Evolutionary conservation across 92 coral and sea anemone genomes (phyloP).

Genomic region (Epizoanthus fatuus): DNA sequence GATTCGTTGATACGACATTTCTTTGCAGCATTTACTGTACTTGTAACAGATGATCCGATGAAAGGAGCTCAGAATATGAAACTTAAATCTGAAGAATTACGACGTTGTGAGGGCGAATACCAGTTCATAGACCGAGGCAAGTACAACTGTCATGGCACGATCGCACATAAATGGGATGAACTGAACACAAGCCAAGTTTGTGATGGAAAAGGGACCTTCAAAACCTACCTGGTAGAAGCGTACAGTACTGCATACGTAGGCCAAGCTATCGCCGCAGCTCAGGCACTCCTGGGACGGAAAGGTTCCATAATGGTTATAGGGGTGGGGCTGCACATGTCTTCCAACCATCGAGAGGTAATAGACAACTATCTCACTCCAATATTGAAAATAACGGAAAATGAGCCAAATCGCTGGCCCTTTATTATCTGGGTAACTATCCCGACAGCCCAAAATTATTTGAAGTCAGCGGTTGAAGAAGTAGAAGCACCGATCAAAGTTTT

Average conservation of each 20-base stretch:
- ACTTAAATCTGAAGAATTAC: constrained; percentile 13
- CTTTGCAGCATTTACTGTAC: constrained; percentile 59
- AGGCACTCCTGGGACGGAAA: constrained; percentile 49
- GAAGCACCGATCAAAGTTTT: constrained; percentile 49
- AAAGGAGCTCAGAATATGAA: constrained; percentile 58
- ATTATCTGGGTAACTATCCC: constrained; percentile 71
- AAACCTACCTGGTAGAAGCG: constrained; percentile 62
- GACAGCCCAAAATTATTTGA: constrained; percentile 66
- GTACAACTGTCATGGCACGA: constrained; percentile 59
- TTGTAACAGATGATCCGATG: constrained; percentile 60
- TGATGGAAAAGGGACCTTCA: constrained; percentile 60
- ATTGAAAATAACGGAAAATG: constrained; percentile 43
- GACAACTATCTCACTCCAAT: constrained; percentile 70
- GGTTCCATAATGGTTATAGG: constrained; percentile 64
- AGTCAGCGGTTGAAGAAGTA: constrained; percentile 37
- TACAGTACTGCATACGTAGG: constrained; percentile 27
- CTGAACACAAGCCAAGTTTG: constrained; percentile 56
- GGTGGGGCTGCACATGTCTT: constrained; percentile 68
- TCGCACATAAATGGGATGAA: constrained; percentile 59
- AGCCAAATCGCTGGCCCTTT: constrained; percentile 68
- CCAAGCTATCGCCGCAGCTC: constrained; percentile 49
- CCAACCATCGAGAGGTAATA: constrained; percentile 54
- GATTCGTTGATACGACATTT: constrained; percentile 80
- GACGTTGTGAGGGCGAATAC: constrained; percentile 70
- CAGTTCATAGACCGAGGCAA: constrained; percentile 81